A percentile compares a stretch with the other conserved stretches of the same genome.
Conservation (phyloP, 2,888 invertebrate genomes). For the Hirtodrosophila alboralis region DNA sequence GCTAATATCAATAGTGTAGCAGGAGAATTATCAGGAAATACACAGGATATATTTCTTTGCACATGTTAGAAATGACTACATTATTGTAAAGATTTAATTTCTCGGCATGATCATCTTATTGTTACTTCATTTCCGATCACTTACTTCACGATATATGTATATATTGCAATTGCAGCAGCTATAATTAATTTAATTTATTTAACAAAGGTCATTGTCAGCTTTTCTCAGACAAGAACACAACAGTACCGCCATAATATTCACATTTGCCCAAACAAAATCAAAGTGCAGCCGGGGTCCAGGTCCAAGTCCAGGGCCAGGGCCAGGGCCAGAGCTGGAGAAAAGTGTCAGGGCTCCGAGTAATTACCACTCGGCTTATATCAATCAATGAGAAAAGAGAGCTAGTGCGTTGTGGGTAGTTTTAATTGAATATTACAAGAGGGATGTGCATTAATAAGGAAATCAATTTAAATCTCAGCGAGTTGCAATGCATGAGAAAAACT, state of each 20-base stretch:
- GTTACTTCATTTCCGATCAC: conserved; percentile 26
- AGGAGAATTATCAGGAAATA: too few species aligned
- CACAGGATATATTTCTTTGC: neutral
- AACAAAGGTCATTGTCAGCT: conserved; percentile 71
- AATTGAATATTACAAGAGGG: conserved; percentile 78
- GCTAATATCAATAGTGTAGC: too few species aligned
- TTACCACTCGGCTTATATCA: conserved; percentile 74
- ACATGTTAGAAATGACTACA: neutral
- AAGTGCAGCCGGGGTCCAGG: conserved; percentile 27
- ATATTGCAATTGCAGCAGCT: conserved; percentile 32
- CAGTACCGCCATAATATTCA: conserved; percentile 63
- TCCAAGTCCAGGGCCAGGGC: too few species aligned
- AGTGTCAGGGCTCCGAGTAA: conserved; percentile 60
- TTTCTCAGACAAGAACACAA: conserved; percentile 45
- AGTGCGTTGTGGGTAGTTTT: conserved; percentile 63
- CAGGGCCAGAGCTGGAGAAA: too few species aligned
- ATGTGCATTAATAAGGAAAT: conserved; percentile 82
- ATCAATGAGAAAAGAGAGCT: conserved; percentile 45
- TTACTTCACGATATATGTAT: neutral
- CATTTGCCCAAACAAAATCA: conserved; percentile 44
- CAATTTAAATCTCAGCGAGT: conserved; percentile 81
- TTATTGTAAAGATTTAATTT: neutral
- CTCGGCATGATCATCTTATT: conserved; percentile 2
- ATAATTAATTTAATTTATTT: conserved; percentile 65
- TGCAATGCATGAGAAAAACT: conserved; percentile 73